phyloP scores from a whole-genome alignment of 2,113 vertebrate species.

The Podiceps cristatus region DNA sequence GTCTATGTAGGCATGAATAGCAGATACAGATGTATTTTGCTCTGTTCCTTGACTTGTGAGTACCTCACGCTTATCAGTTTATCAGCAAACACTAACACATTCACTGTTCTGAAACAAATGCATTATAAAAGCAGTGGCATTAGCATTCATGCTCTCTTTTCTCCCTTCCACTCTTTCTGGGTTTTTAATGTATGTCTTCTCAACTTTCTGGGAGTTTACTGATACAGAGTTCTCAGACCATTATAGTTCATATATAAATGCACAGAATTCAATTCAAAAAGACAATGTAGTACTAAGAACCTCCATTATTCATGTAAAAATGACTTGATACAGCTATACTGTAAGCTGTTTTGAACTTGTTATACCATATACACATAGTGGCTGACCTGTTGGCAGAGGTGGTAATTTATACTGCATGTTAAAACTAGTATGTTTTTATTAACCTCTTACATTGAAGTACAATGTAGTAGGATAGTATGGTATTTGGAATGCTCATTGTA shows the following conservation, averaged over 20 bases:
- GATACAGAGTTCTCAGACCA: background rate
- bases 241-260: background rate
- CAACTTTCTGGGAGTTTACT: background rate
- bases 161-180: background rate
- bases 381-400: background rate
- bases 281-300: background rate
- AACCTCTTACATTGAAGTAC: background rate
- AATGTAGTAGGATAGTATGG: background rate
- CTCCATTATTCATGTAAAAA: background rate
- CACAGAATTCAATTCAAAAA: background rate
- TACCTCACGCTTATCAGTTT: background rate
- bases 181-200: background rate
- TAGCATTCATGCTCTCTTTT: background rate
- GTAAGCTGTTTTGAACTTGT: background rate
- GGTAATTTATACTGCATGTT: background rate
- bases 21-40: background rate
- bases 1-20: background rate
- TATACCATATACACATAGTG: background rate
- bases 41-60: background rate
- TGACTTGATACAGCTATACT: background rate
- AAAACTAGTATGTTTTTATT: background rate
- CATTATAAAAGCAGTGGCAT: background rate
- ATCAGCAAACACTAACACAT: background rate
- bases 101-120: background rate
- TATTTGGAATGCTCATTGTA: background rate